Evolutionary conservation across 2,113 vertebrate species (phyloP).

Genomic region (Triplophysa dalaica): DNA sequence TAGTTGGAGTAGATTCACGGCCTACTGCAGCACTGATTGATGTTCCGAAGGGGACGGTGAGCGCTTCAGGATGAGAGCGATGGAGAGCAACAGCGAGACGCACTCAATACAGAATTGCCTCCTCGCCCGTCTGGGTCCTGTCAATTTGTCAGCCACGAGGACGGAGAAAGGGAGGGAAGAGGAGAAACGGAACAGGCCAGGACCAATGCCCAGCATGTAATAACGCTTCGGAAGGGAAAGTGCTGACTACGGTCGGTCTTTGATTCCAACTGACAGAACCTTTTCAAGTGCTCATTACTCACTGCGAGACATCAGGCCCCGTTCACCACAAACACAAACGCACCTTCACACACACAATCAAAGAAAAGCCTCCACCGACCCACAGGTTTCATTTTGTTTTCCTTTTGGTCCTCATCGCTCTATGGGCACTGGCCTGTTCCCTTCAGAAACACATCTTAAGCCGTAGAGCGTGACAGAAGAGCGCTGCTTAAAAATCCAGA

Average conservation of each 20-base stretch:
- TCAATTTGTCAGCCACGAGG: conserved; percentile 77
- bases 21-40: conserved; percentile 36
- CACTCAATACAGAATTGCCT: conserved; percentile 51
- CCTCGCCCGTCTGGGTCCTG: conserved; percentile 73
- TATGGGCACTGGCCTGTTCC: not conserved
- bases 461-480: not conserved
- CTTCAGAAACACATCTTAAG: not conserved
- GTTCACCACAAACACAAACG: conserved; percentile 59
- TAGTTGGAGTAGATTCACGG: conserved; percentile 18
- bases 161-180: conserved; percentile 72
- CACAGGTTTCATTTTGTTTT: conserved; percentile 36
- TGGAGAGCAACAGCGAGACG: conserved; percentile 41
- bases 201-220: conserved; percentile 73
- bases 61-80: conserved; percentile 37
- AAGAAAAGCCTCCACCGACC: conserved; percentile 27
- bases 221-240: conserved; percentile 81
- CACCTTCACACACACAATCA: conserved; percentile 48
- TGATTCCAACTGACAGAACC: conserved; percentile 89
- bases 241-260: conserved; percentile 80
- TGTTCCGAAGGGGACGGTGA: conserved; percentile 15
- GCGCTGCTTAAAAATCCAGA: not conserved
- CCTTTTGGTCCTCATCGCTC: not conserved
- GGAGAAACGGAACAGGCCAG: conserved; percentile 50
- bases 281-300: conserved; percentile 88
- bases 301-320: conserved; percentile 81